Conservation (phyloP, 2,797 vertebrate genomes). For the Telmatherina bonti region DNA sequence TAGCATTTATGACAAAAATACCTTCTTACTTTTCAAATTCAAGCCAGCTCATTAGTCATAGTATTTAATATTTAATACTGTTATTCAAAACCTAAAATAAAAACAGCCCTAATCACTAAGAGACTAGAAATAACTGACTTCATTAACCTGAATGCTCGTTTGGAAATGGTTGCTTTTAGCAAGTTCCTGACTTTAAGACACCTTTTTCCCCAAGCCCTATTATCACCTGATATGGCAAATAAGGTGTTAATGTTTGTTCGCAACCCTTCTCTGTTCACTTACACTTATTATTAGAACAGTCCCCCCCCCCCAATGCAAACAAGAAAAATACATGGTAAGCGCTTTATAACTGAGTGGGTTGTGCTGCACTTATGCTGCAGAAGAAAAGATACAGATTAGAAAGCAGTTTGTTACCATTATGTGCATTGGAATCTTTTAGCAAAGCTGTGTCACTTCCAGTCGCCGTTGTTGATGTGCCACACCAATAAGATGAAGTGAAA, state of each 20-base stretch:
- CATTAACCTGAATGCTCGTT: constrained; percentile 21
- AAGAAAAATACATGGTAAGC: constrained; percentile 32
- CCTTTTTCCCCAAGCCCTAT: constrained; percentile 36
- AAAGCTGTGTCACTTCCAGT: constrained; percentile 53
- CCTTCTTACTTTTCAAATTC: background rate
- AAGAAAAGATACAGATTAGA: constrained; percentile 3
- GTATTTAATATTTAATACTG: background rate
- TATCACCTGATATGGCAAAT: constrained; percentile 47
- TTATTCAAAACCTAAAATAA: background rate
- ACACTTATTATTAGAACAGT: constrained; percentile 34
- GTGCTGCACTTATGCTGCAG: background rate
- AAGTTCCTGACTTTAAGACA: constrained; percentile 27
- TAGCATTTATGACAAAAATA: background rate
- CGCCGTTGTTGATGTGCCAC: constrained; percentile 77
- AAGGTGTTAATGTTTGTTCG: constrained; percentile 66
- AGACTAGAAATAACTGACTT: constrained; percentile 28
- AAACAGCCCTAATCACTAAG: background rate
- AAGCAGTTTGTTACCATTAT: constrained; percentile 66
- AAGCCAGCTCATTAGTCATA: background rate
- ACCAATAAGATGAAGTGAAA: constrained; percentile 92
- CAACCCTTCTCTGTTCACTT: constrained; percentile 46
- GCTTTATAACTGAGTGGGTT: constrained; percentile 4
- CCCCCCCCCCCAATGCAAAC: constrained; percentile 20
- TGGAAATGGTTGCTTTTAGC: constrained; percentile 25
- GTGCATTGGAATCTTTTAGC: constrained; percentile 69